Percentiles rank a stretch among this genome's conserved stretches.
phyloP scores from a whole-genome alignment of 2,888 invertebrate species.

The Hemicrepidius hirtus region DNA sequence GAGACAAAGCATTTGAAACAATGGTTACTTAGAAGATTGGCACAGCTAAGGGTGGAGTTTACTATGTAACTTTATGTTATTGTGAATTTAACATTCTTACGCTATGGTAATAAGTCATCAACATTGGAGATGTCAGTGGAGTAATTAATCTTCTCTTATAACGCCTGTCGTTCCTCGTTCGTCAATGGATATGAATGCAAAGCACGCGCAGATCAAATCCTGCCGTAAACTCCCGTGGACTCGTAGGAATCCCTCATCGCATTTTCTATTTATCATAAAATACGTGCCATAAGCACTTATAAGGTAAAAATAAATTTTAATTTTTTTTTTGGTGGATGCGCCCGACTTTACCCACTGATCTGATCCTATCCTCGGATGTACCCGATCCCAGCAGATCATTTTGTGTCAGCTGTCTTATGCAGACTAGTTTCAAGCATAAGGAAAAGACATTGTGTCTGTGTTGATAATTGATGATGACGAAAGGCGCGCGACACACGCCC shows the following conservation, averaged over 20 bases:
- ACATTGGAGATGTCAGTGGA: slow-evolving; percentile 66
- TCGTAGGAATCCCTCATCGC: slow-evolving; percentile 19
- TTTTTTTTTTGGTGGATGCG: slow-evolving; percentile 14
- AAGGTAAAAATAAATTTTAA: background rate
- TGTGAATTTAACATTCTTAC: slow-evolving; percentile 64
- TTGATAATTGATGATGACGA: slow-evolving; percentile 62
- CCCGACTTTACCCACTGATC: background rate
- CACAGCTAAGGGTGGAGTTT: slow-evolving; percentile 57
- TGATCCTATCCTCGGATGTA: background rate
- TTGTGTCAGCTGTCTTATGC: slow-evolving; percentile 47
- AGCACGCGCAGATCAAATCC: slow-evolving; percentile 41
- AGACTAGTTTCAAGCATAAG: slow-evolving; percentile 58
- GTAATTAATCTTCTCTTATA: slow-evolving; percentile 69
- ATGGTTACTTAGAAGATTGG: slow-evolving; percentile 68
- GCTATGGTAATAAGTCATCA: slow-evolving; percentile 68
- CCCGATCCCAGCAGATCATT: slow-evolving; percentile 9
- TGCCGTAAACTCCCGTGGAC: slow-evolving; percentile 21
- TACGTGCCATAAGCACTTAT: slow-evolving; percentile 17
- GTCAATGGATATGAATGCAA: slow-evolving; percentile 47
- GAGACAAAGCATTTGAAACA: slow-evolving; percentile 65
- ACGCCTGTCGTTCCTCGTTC: slow-evolving; percentile 56
- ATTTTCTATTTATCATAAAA: slow-evolving; percentile 5
- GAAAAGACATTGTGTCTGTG: slow-evolving; percentile 59
- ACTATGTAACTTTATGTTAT: slow-evolving; percentile 59
- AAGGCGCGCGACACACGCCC: slow-evolving; percentile 52